Base-by-base conservation (phyloP, 2,888 invertebrate genomes). In the Brachypalpus laphriformis region DNA sequence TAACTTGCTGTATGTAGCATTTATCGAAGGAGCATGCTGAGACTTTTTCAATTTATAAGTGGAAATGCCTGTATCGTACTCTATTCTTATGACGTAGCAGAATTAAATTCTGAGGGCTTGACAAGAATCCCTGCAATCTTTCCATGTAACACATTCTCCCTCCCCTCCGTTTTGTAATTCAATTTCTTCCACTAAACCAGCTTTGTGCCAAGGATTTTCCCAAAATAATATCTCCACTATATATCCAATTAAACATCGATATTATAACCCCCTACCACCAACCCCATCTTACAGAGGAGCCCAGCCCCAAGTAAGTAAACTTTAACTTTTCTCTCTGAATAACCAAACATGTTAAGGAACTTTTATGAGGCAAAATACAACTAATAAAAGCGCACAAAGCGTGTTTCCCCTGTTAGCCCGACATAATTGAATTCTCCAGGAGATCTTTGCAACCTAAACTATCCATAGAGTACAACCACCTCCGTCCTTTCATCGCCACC, bases 341-440 rank as follows among this genome's bases (percentile, higher is more conserved):
- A 83, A 63, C 72, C 61, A n/a, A 49, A 54, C 72, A 68, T 74
- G 78, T 49, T 54, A 20, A 72, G 45, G 20, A 78, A 83, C 61
- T 80, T 82, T 83, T 77, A 82, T 77, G 78, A 47, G 81, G 9
- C 14, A 82, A 63, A 74, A 61, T 51, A 66, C 68, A 81, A 81
- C 81, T 71, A 85, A 85, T 85, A 81, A 85, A 81, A 81, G 59
- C 59, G 66, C 81, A 81, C 66, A 85, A 71, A 76, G 76, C 74
- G 81, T 85, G 81, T 76, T 85, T 71, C 66, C 85, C 57, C 66
- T 71, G 74, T 80, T 63, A 59, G 70, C 57, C 70, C 31, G 40
- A n/a, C 56, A 66, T 81, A 85, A 85, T 85, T 85, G 85, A 85
- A 76, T 85, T 81, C 75, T 81, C 74, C 37, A 56, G n/a, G n/a